phyloP scores from a whole-genome alignment of 2,797 vertebrate genomes.

The Chelon auratus region DNA sequence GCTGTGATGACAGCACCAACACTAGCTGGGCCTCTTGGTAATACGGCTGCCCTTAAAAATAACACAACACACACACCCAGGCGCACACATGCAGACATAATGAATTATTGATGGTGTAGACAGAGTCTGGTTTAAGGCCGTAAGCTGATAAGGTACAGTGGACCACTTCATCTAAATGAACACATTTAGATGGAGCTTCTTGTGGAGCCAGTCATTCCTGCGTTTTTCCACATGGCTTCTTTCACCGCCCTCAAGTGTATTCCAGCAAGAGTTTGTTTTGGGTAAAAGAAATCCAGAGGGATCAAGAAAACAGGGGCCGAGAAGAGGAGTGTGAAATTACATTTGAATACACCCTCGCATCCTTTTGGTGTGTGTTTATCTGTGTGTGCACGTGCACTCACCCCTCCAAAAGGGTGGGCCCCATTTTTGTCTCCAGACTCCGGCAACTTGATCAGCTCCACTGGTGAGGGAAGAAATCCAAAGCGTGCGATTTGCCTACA shows the following conservation, averaged over 20 bases:
- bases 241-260: conserved; percentile 44
- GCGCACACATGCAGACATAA: conserved; percentile 58
- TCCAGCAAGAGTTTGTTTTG: conserved; percentile 49
- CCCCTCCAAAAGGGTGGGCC: not conserved
- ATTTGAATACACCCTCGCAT: conserved; percentile 44
- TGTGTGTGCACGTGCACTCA: not conserved
- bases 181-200: conserved; percentile 46
- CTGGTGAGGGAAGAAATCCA: conserved; percentile 27
- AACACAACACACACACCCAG: conserved; percentile 2
- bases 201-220: conserved; percentile 40
- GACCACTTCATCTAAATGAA: conserved; percentile 73
- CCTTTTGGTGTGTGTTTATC: conserved; percentile 25
- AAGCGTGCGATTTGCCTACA: conserved; percentile 32
- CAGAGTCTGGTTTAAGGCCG: conserved; percentile 62
- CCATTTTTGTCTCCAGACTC: conserved; percentile 28
- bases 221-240: conserved; percentile 61
- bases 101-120: conserved; percentile 74
- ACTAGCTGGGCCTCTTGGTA: conserved; percentile 31
- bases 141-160: conserved; percentile 66
- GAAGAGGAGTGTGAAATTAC: conserved; percentile 72
- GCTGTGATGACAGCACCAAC: conserved; percentile 35
- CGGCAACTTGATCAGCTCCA: conserved; percentile 40
- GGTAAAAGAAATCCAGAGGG: conserved; percentile 44
- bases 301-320: conserved; percentile 52
- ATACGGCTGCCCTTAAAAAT: conserved; percentile 18